Evolutionary conservation across 53 echinoderm and acorn worm species (phyloP).

Genomic region (Antedon mediterranea): DNA sequence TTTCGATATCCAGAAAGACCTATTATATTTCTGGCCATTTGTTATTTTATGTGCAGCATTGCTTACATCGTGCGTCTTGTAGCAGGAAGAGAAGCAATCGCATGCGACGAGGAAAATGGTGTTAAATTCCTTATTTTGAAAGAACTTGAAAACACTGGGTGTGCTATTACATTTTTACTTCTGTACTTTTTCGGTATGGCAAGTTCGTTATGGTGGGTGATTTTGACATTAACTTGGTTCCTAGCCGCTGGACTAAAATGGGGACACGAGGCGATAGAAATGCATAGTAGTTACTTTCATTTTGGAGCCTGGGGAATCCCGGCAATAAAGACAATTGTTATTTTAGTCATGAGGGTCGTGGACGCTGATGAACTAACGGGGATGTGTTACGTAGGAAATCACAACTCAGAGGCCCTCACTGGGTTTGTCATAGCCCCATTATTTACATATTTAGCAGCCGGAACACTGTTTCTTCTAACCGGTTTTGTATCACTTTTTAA

Average conservation of each 20-base stretch:
- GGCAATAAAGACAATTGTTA: constrained; percentile 84
- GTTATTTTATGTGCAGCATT: constrained; percentile 72
- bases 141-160: constrained; percentile 90
- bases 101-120: constrained; percentile 69
- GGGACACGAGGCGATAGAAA: constrained; percentile 95
- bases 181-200: constrained; percentile 98
- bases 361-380: constrained; percentile 97
- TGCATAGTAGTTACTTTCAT: constrained; percentile 96
- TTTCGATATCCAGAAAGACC: constrained; percentile 95
- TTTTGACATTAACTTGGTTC: constrained; percentile 95
- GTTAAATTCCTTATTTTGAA: constrained; percentile 62
- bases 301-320: constrained; percentile 96
- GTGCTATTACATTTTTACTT: constrained; percentile 83
- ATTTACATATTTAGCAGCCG: constrained; percentile 83
- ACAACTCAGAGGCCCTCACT: constrained; percentile 67
- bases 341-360: constrained; percentile 95
- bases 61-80: constrained; percentile 82
- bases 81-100: constrained; percentile 63
- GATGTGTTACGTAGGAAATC: constrained; percentile 94
- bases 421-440: constrained; percentile 91
- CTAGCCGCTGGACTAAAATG: constrained; percentile 96
- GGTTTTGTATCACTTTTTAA: constrained; percentile 96
- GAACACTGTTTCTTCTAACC: constrained; percentile 72
- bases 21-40: constrained; percentile 90
- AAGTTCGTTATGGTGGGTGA: constrained; percentile 96